Evolutionary conservation across 2,113 vertebrate species (phyloP).

Genomic region (Psilopogon haemacephalus): DNA sequence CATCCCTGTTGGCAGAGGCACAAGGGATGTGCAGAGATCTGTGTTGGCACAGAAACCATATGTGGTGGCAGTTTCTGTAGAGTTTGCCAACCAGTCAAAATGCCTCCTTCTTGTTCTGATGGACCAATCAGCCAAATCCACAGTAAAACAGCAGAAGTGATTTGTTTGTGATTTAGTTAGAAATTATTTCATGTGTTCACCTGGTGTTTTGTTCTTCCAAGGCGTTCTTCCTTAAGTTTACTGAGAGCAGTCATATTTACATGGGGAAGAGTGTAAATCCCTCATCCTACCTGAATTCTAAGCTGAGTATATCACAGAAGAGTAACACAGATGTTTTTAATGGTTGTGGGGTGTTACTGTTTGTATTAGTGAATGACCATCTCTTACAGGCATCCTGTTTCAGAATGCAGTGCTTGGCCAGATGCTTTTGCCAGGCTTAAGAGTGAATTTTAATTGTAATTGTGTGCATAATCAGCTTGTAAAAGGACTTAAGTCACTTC

Average conservation of each 20-base stretch:
- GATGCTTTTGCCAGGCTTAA: neutral
- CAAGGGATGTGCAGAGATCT: accelerated
- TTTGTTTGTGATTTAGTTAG: neutral
- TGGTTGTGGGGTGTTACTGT: neutral
- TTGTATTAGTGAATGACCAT: neutral
- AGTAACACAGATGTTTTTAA: accelerated
- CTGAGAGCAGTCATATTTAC: neutral
- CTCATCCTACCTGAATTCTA: neutral
- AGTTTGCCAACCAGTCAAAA: neutral
- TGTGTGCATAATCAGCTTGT: neutral
- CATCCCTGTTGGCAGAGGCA: neutral
- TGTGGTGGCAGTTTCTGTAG: neutral
- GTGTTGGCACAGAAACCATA: neutral
- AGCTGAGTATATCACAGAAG: neutral
- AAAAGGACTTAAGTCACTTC: neutral
- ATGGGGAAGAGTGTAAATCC: neutral
- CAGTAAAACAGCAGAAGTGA: neutral
- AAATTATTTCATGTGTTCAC: neutral
- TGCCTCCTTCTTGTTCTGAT: neutral
- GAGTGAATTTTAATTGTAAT: neutral
- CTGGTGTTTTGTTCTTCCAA: neutral
- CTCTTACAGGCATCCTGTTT: neutral
- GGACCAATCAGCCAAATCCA: neutral
- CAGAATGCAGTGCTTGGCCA: neutral
- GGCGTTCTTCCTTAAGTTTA: neutral